Evolutionary conservation across 2,113 vertebrate species (phyloP), one percentile per base, ranked within the genome.

Genomic region (Hippoglossus stenolepis): DNA sequence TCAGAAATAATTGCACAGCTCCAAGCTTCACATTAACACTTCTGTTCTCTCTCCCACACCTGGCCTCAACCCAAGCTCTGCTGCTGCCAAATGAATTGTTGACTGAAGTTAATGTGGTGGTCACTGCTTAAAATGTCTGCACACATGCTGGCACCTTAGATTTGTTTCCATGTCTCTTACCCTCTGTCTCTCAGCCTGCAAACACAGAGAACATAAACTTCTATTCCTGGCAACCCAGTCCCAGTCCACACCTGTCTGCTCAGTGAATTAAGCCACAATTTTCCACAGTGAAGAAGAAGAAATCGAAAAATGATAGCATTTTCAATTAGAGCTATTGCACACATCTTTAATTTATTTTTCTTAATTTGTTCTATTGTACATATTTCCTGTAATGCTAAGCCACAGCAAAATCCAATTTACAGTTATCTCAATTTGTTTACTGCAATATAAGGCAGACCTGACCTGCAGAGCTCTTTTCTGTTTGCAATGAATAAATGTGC

Each of bases 251-350:
- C 80, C 74, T 86, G 81, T 70, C 68, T 45, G 62, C 75, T 79
- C 80, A 79, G 80, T 73, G 68, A 77, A 80, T 20, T 51, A 70
- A 47, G 76, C 60, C 56, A 66, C 51, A 2, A 59, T 78, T 76
- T 31, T 15, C 47, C 56, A 28, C 58, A 80, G 43, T 56, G 45
- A 26, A 47, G 18, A 40, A 49, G 58, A 65, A 43, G 24, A 51
- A 23, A 47, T 24, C 38, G 20, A 23, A 65, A 31, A 10, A 75
- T 43, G 35, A 72, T 23, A 68, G 17, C 47, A 17, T 23, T 54
- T 26, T 64, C 17, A 17, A 3, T 63, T 11, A 38, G 15, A 40
- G 31, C 10, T 24, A 31, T 62, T 79, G 8, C 40, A 58, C 28
- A 59, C 12, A 61, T 24, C 5, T 56, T 10, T 18, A 7, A 66